Evolutionary conservation across 2,113 vertebrate species (phyloP), one percentile per base, ranked within the genome.

Genomic region (Poicephalus gulielmi): DNA sequence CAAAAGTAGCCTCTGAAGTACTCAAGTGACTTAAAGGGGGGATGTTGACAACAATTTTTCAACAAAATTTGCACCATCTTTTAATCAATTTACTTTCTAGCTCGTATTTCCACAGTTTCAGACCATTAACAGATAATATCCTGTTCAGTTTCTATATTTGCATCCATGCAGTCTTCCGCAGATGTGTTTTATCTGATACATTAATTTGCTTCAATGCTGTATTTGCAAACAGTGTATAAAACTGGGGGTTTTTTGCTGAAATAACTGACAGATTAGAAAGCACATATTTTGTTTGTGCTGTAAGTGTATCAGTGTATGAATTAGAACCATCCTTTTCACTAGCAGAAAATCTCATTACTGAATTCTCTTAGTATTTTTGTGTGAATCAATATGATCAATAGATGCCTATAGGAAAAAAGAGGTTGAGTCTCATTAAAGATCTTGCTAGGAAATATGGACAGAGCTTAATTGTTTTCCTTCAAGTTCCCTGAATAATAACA

Each of bases 391-490:
- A 62, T 70, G 20, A 39, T 49, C 60, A 92, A 85, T 39, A 93
- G 66, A 30, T 62, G n/a, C 23, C 53, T 87, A 39, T 88, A 93
- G 73, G 80, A 84, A 86, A 90, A 69, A 10, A 77, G 63, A 91
- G 88, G 79, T 11, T 93, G 44, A 77, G 69, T 71, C 47, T 95
- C 35, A 95, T 97, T 97, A 95, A 84, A 92, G 17, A 7, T 84
- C 19, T 78, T 94, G 55, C 50, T 78, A 62, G 93, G 64, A 94
- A 96, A 94, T 79, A 66, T 59, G 52, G 71, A 14, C 53, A 92
- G 39, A 94, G 46, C 62, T 74, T 90, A 90, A 90, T 95, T 88
- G 86, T 92, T 95, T 96, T 95, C 11, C n/a, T 88, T 91, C 13
- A 83, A 52, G 20, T 91, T 96, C 7, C 35, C 15, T 81, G 76